Percentiles rank a stretch among this genome's conserved stretches.
Evolutionary conservation across 1,140 invertebrate genomes (phyloP).

Genomic region (Drosophila quadrilineata): DNA sequence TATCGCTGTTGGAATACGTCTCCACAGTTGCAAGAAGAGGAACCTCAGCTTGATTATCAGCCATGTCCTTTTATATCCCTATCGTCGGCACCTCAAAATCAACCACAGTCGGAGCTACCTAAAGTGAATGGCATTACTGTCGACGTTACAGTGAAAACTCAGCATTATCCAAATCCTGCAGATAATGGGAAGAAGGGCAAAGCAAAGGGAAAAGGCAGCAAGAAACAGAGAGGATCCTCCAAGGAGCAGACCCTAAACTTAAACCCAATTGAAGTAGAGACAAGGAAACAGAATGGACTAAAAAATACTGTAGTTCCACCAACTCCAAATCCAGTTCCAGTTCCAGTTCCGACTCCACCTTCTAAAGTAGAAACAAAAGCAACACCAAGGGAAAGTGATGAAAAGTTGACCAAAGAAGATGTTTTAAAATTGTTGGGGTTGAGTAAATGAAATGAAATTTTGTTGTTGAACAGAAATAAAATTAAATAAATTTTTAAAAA

Average conservation of each 20-base stretch:
- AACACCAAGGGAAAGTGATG: constrained; percentile 6
- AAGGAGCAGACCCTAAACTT: too few species aligned
- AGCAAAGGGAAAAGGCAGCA: neutral
- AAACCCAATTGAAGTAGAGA: too few species aligned
- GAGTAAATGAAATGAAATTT: too few species aligned
- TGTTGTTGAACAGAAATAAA: too few species aligned
- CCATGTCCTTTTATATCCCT: neutral
- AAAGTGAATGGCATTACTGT: neutral
- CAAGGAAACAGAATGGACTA: too few species aligned
- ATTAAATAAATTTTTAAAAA: neutral
- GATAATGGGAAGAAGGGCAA: neutral
- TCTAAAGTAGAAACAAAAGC: neutral
- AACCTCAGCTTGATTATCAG: neutral
- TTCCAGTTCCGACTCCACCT: neutral
- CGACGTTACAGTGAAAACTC: constrained; percentile 33
- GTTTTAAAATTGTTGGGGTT: constrained; percentile 49
- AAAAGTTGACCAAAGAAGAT: constrained; percentile 48
- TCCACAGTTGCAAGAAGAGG: neutral
- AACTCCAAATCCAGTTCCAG: too few species aligned
- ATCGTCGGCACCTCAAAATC: neutral
- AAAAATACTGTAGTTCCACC: too few species aligned
- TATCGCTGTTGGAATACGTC: constrained; percentile 50
- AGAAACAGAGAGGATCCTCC: neutral
- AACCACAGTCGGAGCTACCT: neutral
- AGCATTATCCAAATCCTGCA: constrained; percentile 6